A percentile compares a stretch with the other conserved stretches of the same genome.
Conservation (phyloP, 2,113 vertebrate genomes). For the Myotis yumanensis region DNA sequence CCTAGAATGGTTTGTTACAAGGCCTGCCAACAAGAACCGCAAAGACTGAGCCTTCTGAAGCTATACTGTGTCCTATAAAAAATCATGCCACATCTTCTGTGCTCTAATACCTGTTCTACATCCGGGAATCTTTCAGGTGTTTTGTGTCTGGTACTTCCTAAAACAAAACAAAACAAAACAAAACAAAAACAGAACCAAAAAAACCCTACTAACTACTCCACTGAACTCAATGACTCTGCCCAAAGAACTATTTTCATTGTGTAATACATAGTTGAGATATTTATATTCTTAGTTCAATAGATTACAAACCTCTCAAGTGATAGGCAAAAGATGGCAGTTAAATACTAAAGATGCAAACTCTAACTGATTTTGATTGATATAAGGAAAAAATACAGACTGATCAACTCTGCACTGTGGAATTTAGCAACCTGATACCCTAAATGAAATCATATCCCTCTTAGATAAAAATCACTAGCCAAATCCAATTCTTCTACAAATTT, state of each 20-base stretch:
- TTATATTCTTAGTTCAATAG: neutral
- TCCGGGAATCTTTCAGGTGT: neutral
- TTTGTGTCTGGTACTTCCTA: neutral
- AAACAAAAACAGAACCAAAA: neutral
- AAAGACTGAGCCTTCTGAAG: neutral
- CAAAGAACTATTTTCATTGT: neutral
- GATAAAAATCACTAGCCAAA: conserved; percentile 16
- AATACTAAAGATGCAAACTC: neutral
- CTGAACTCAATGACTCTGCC: neutral
- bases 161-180: neutral
- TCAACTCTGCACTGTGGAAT: neutral
- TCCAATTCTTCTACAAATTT: neutral
- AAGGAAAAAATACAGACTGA: neutral
- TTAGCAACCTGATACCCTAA: neutral
- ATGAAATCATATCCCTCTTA: neutral
- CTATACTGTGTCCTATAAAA: neutral
- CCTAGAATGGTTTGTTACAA: neutral
- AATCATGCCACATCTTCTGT: neutral
- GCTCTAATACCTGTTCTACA: neutral
- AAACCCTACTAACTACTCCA: neutral
- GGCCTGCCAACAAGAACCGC: neutral
- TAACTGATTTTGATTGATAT: neutral
- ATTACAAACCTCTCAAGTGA: neutral
- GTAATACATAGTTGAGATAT: neutral
- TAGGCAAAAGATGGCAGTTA: neutral